Evolutionary conservation across 1,140 invertebrate species (phyloP), one percentile per base, ranked within the genome.

Genomic region (Drosophila arawakana): DNA sequence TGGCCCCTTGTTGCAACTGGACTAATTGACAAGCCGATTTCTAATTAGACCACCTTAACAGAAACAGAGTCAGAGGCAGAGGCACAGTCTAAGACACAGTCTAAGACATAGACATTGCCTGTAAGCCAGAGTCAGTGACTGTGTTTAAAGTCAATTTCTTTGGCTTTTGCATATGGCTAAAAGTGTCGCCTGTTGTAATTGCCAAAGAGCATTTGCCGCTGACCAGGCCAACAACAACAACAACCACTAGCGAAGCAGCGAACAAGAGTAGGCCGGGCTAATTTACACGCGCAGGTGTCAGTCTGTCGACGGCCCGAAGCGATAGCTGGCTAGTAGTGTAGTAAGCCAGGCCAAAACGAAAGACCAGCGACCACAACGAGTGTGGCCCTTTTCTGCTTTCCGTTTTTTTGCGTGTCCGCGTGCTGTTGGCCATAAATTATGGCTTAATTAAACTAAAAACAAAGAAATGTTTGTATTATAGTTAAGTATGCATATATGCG

Each of bases 21-120:
- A 52, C 78, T 91, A 91, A 91, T 91, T 91, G 81, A 86, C 90
- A 90, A 86, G 89, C 77, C 81, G 86, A 81, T 76, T 91, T 91
- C 85, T 91, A 91, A 91, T 91, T 91, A 85, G 90, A 91, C 90
- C 90, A 91, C 89, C 89, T 43, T 58, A 81, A 47, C 55, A 44
- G 52, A 47, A 44, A 63, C 39, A 9, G 46, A 65, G 52, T 72
- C 3, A n/a, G 11, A 41, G 39, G 1, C 3, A n/a, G 11, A 41
- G 39, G 1, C 9, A 3, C 37, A 9, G 7, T 41, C 10, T 11
- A 3, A 43, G 41, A 1, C 41, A 43, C 11, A 10, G 25, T 30
- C 25, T 30, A 0, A 6, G 25, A 1, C 25, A 30, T 30, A 30
- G 37, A 41, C 21, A 15, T 21, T 30, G 25, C 35, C 35, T 10